Evolutionary conservation across 2,113 vertebrate species (phyloP), one percentile per base, ranked within the genome.

Genomic region (Microtus pennsylvanicus): DNA sequence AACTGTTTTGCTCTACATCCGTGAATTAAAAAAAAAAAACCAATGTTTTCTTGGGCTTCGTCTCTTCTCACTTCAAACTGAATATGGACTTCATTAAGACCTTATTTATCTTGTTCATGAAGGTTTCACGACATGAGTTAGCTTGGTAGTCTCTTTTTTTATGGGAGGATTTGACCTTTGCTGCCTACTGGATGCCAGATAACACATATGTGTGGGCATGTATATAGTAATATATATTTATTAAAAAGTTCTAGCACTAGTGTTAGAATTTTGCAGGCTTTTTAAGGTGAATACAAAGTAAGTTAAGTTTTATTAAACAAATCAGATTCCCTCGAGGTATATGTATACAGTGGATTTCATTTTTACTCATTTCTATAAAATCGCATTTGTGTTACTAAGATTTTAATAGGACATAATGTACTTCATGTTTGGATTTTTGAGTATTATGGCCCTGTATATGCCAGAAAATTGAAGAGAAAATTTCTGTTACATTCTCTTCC

Each of bases 351-450:
- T 50, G 28, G 86, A 86, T 95, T 94, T 52, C 93, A 69, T 42
- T 96, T 93, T 95, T 96, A 42, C 87, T 85, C 95, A 11, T 92
- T 92, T 96, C 67, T 30, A 50, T 93, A 92, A 95, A 30, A 52
- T 21, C 4, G 11, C 77, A 55, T 63, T 30, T 28, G 1, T 35
- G 94, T 86, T 38, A 93, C 42, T 47, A 95, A 47, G 5, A 12
- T 88, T 86, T 94, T 97, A 78, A 2, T 28, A 78, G 45, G 50
- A 95, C 0, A 0, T 85, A 87, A 21, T 14, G 17, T 63, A 22
- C 55, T 77, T 55, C 4, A 33, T 67, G 94, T 86, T 86, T 63
- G 10, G 3, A 38, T 90, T 87, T 89, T 38, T 77, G n/a, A 87
- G 7, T 30, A 67, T 50, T 30, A 76, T 7, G 26, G 24, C 33